Evolutionary conservation across 2,888 invertebrate species (phyloP).

Genomic region (Drosophila percnosoma): DNA sequence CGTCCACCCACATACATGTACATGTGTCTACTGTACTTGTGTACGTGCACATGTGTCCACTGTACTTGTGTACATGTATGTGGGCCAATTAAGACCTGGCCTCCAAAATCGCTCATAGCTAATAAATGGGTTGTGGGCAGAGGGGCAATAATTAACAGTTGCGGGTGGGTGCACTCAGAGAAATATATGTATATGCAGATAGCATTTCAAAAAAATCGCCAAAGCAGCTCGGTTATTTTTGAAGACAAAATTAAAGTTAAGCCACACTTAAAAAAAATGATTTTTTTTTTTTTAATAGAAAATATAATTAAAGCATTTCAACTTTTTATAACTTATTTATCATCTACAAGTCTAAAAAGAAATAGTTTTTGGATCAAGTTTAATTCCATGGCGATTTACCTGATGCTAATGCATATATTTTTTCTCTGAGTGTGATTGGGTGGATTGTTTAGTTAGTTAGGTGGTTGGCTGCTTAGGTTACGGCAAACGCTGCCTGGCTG

Average conservation of each 20-base stretch:
- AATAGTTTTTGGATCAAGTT: not conserved
- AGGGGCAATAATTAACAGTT: slow-evolving; percentile 8
- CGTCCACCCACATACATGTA: slow-evolving; percentile 40
- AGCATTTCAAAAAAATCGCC: not conserved
- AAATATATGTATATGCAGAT: not conserved
- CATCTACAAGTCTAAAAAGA: not conserved
- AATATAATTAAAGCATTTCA: not conserved
- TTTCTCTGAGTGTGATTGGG: slow-evolving; percentile 5
- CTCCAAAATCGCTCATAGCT: slow-evolving; percentile 27
- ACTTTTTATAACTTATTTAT: not conserved
- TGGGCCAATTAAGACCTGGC: slow-evolving; percentile 45
- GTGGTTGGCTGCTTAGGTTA: slow-evolving; percentile 35
- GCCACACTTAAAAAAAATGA: rapidly evolving
- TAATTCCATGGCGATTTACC: not conserved
- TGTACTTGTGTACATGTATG: slow-evolving; percentile 13
- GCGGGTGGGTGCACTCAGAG: slow-evolving; percentile 8
- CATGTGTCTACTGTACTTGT: not conserved
- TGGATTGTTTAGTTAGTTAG: slow-evolving; percentile 12
- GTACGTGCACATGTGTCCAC: not conserved
- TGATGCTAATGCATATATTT: not conserved
- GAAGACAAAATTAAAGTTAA: not conserved
- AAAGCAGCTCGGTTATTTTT: not conserved
- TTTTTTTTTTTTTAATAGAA: not conserved
- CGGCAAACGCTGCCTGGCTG: slow-evolving; percentile 29
- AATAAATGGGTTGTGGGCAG: slow-evolving; percentile 24